These are phyloP conservation scores for Corythornis vintsioides DNA, from an alignment of 2,113 vertebrate species.

Conservation along the genomic window DNA sequence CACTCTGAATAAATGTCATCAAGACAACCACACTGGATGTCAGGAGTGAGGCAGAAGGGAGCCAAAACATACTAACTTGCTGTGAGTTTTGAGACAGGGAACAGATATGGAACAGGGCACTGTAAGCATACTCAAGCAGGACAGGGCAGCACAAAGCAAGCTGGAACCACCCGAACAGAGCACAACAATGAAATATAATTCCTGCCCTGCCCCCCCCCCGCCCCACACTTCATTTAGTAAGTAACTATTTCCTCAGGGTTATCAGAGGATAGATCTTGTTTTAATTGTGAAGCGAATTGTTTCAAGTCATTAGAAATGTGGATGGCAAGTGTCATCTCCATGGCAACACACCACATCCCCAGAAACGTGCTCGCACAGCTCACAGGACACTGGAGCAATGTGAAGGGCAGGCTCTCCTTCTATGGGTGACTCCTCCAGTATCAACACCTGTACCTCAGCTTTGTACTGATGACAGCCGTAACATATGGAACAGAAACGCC, in stretches of 20 bases:
- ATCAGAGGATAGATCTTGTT: conserved; percentile 21
- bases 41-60: not conserved
- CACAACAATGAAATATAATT: not conserved
- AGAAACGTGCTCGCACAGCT: not conserved
- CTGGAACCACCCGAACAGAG: not conserved
- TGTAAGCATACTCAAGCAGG: not conserved
- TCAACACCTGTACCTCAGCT: accelerated
- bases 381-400: not conserved
- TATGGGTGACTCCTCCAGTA: not conserved
- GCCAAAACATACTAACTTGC: not conserved
- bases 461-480: not conserved
- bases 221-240: not conserved
- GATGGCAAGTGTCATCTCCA: conserved; percentile 54
- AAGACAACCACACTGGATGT: not conserved
- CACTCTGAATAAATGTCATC: not conserved
- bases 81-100: conserved; percentile 48
- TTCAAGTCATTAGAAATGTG: not conserved
- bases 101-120: not conserved
- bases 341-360: not conserved
- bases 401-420: not conserved
- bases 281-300: conserved; percentile 6
- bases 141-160: not conserved
- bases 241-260: conserved; percentile 7
- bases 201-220: not conserved
- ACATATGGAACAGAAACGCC: not conserved